phyloP scores from a whole-genome alignment of 30 jellyfish, hydroid and myxozoan genomes.

The Morbakka virulenta region DNA sequence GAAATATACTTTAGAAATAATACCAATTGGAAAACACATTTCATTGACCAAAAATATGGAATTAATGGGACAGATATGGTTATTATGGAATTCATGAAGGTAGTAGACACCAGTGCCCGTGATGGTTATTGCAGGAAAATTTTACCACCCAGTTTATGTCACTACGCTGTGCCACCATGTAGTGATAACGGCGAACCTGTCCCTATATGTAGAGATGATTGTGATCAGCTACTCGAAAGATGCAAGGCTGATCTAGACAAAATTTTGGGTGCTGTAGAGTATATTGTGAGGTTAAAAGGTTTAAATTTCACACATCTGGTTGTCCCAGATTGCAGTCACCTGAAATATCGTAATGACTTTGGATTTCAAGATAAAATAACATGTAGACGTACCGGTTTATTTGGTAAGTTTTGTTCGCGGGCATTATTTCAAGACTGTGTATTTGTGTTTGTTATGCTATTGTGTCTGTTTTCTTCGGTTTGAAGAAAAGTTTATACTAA shows the following conservation, averaged over 20 bases:
- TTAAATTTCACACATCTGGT: slow-evolving; percentile 53
- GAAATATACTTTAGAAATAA: slow-evolving; percentile 24
- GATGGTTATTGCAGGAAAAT: slow-evolving; percentile 17
- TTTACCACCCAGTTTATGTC: slow-evolving; percentile 53
- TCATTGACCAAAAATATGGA: slow-evolving; percentile 60
- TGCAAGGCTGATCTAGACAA: slow-evolving; percentile 48
- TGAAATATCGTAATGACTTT: slow-evolving; percentile 39
- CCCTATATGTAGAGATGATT: slow-evolving; percentile 60
- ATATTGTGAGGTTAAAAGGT: slow-evolving; percentile 3
- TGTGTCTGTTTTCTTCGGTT: not conserved
- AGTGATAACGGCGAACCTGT: slow-evolving; percentile 7
- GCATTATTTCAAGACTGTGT: not conserved
- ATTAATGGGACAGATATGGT: slow-evolving; percentile 47
- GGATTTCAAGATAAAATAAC: slow-evolving; percentile 17
- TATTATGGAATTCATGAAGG: slow-evolving; percentile 20
- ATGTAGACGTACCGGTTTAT: slow-evolving; percentile 29
- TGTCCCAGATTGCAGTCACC: slow-evolving; percentile 46
- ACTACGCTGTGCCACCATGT: slow-evolving; percentile 45
- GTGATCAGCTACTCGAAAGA: slow-evolving; percentile 13
- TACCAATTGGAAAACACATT: slow-evolving; percentile 10
- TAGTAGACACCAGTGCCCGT: slow-evolving; percentile 13
- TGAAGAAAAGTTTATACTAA: not conserved
- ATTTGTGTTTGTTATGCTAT: not conserved
- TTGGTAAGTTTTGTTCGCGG: slow-evolving; percentile 45
- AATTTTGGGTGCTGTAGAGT: slow-evolving; percentile 60